These are phyloP conservation scores for Macropodus opercularis DNA, from an alignment of 2,797 vertebrate species.

Conservation along the genomic window DNA sequence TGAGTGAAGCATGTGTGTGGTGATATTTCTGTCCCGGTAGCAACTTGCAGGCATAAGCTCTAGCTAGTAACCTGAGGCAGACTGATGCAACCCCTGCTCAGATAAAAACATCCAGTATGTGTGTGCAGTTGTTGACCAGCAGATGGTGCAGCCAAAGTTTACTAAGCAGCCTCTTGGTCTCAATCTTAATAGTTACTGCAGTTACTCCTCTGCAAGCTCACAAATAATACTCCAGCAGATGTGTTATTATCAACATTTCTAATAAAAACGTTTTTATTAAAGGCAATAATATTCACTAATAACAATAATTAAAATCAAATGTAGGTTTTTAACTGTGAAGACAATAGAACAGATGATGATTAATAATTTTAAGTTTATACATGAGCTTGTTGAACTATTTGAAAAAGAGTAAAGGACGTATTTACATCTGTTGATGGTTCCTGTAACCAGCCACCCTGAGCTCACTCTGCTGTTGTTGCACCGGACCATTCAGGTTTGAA, in stretches of 20 bases:
- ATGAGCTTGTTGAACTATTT: too few species aligned
- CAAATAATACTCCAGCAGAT: neutral
- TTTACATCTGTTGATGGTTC: too few species aligned
- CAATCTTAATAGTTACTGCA: neutral
- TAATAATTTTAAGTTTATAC: too few species aligned
- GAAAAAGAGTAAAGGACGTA: too few species aligned
- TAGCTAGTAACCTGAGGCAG: neutral
- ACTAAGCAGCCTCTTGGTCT: neutral
- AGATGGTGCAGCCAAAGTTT: slow-evolving; percentile 44
- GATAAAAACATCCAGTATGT: neutral
- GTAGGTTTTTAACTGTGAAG: too few species aligned
- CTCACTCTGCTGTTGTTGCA: neutral
- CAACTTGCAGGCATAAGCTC: neutral
- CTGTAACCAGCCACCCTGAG: neutral
- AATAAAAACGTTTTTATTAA: too few species aligned
- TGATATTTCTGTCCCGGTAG: neutral
- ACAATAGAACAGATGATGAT: too few species aligned
- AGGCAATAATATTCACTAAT: too few species aligned
- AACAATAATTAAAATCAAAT: too few species aligned
- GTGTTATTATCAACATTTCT: too few species aligned
- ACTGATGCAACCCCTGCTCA: neutral
- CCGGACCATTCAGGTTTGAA: slow-evolving; percentile 69
- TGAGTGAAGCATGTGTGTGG: neutral
- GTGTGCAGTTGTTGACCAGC: slow-evolving; percentile 38
- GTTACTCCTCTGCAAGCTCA: neutral